Evolutionary conservation across 2,113 vertebrate genomes (phyloP), one percentile per base, ranked within the genome.

Genomic region (Podarcis muralis): DNA sequence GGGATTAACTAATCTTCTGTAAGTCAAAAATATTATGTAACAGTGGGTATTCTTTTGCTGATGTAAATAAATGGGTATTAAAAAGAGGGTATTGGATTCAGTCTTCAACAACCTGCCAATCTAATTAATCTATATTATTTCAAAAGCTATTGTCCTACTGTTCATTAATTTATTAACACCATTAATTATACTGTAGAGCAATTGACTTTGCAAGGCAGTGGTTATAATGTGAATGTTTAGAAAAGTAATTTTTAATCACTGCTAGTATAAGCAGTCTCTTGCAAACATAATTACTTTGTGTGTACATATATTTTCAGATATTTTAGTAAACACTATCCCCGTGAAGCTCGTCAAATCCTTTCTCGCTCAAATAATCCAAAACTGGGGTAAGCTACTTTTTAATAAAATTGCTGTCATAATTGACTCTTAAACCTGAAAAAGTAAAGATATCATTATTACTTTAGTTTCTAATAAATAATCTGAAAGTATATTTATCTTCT

Each of bases 1-100:
- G 84, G 99, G 99, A 66, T 96, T 99, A 20, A 96, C 97, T 82
- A 99, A 99, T 92, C 98, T 99, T 40, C 94, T 99, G 99, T 99
- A 96, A 98, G 99, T 98, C 72, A 77, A 88, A 37, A 37, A 37
- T 90, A 91, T 0, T 87, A 35, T 35, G 13, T 75, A 83, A 88
- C 11, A 11, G 4, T 30, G 68, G 48, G 16, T 81, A 40, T 87
- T 68, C 35, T 68, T 86, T 68, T 57, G 27, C 48, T 48, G 12
- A 74, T 81, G 3, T 30, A 62, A 62, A 37, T 30, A 62, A 62
- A 37, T 87, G 48, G 23, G 30, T 85, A 85, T 20, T 65, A 9
- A 62, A 59, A 6, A 85, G 25, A 65, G 53, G 40, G 3, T n/a
- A 74, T 22, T 57, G 25, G 25, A n/a, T 30, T 27, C 13, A 22